Base-by-base conservation (phyloP, 1,140 invertebrate genomes). In the Pachyrhynchus sulphureomaculatus region DNA sequence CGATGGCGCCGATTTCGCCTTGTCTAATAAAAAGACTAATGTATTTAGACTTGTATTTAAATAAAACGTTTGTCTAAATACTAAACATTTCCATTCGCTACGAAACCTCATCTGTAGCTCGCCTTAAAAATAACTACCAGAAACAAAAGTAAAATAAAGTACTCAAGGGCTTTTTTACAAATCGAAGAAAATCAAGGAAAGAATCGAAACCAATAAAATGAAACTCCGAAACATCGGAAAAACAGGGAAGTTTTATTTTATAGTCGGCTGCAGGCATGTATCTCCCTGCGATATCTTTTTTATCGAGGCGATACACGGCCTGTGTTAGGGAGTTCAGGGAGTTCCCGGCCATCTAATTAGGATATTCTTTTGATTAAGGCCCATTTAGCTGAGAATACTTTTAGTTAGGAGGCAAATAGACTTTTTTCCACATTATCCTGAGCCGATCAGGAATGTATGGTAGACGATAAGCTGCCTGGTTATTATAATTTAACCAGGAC, bases 291-390 rank as follows among this genome's bases (percentile, higher is more conserved):
- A 62, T 62, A 62, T 62, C 60, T 62, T 62, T 62, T 62, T 62
- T 62, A 62, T 62, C 60, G 60, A 56, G 60, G 44, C 60, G 60
- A 62, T 62, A 62, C 60, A 62, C 60, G 51, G 60, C 51, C 60
- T 55, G 42, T 32, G 26, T 29, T 4, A 34, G 47, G 47, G 47
- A 49, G 45, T 20, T 21, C 12, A 26, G 60, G 60, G 60, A 62
- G 60, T 62, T 62, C 52, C 51, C 49, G 59, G 60, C 60, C 60
- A 62, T 62, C 60, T 62, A 62, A 62, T 62, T 62, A 62, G 60
- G 60, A 56, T 62, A 62, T 62, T 62, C 60, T 48, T 62, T 62
- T 62, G 60, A 62, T 62, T 62, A 62, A 56, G 52, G 51, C 60
- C 60, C 32, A 47, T 62, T 62, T 39, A 26, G 26, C 2, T 10